Conservation (phyloP, 2,888 invertebrate genomes). For the Leucoma salicis region DNA sequence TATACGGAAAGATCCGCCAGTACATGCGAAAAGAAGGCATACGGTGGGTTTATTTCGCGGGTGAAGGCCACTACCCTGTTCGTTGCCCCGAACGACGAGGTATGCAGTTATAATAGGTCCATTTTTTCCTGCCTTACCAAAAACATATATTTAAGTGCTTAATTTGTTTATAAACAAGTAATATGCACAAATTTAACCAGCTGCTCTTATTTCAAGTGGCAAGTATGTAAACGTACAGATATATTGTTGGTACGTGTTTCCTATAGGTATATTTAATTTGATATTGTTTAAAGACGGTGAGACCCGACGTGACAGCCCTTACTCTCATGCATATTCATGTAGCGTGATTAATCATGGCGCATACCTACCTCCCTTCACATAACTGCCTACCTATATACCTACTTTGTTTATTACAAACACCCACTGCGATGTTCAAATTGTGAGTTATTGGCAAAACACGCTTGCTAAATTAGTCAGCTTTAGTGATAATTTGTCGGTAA, state of each 20-base stretch:
- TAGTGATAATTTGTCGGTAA: constrained; percentile 47
- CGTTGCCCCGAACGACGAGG: too few relatives aligned
- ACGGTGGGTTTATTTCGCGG: too few relatives aligned
- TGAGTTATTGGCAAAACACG: constrained; percentile 48
- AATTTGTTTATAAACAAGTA: too few relatives aligned
- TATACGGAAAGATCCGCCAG: too few relatives aligned
- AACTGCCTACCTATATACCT: constrained; percentile 32
- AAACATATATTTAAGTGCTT: too few relatives aligned
- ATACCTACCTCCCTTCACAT: constrained; percentile 43
- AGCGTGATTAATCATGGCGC: constrained; percentile 71
- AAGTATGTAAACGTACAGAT: too few relatives aligned
- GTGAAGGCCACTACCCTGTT: too few relatives aligned
- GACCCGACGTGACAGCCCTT: constrained; percentile 60
- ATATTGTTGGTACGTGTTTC: constrained; percentile 28
- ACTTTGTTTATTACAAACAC: constrained; percentile 45
- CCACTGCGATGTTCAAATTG: constrained; percentile 45
- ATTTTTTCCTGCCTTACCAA: too few relatives aligned
- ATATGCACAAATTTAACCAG: too few relatives aligned
- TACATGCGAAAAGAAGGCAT: too few relatives aligned
- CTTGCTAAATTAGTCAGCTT: constrained; percentile 51
- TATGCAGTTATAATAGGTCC: too few relatives aligned
- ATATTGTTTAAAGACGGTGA: constrained; percentile 71
- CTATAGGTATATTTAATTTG: constrained; percentile 72
- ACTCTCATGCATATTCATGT: constrained; percentile 78
- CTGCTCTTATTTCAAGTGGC: too few relatives aligned